A percentile compares a stretch with the other conserved stretches of the same genome.
These are phyloP conservation scores for Entomobrya multifasciata DNA, from an alignment of 2,888 invertebrate species.

Conservation along the genomic window DNA sequence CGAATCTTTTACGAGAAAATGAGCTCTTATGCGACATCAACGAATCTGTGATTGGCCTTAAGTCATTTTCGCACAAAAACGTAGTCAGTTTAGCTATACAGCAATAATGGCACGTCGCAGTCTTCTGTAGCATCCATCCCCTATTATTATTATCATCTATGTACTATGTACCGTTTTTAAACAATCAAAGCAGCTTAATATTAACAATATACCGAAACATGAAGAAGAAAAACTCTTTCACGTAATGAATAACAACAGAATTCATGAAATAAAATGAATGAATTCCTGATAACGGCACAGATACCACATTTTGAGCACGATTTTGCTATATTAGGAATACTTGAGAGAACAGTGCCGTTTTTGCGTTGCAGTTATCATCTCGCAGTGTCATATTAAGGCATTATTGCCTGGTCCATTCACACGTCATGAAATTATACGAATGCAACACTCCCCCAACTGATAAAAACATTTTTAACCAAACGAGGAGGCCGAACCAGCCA, in stretches of 20 bases:
- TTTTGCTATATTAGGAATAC: not conserved
- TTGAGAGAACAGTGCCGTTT: not conserved
- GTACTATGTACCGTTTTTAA: not conserved
- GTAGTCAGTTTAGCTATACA: no score
- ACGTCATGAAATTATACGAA: not conserved
- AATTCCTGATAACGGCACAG: not conserved
- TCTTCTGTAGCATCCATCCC: no score
- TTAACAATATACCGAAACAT: no score
- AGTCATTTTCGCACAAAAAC: no score
- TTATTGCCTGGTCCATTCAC: not conserved
- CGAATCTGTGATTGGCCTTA: no score
- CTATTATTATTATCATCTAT: not conserved
- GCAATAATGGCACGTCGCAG: no score
- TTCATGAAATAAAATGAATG: not conserved
- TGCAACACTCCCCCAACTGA: not conserved
- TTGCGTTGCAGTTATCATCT: no score
- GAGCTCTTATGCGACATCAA: no score
- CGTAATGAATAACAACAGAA: not conserved
- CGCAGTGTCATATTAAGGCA: no score
- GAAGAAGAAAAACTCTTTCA: not conserved
- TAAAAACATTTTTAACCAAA: not conserved
- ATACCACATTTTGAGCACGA: not conserved
- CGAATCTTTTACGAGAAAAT: no score
- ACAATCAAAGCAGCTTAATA: not conserved
- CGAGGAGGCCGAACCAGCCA: not conserved